Evolutionary conservation across 2,113 vertebrate species (phyloP), one percentile per base, ranked within the genome.

Genomic region (Tychaedon coryphoeus): DNA sequence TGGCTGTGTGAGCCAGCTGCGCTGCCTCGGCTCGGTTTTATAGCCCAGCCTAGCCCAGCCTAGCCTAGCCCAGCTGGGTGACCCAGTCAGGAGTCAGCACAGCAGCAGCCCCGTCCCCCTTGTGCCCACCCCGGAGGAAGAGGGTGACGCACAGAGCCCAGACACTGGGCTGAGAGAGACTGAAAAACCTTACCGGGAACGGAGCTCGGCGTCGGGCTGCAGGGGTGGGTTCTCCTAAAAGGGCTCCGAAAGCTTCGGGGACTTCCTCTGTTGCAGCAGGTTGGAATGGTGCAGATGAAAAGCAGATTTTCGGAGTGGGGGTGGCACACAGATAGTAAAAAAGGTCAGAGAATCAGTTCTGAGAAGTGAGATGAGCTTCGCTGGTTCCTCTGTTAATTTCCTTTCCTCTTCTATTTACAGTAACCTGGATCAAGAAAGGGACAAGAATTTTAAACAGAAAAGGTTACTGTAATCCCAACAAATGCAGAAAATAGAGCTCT

Each of bases 11-110:
- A 91, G 95, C 86, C 96, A 40, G 94, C 81, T 45, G 95, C 28
- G 18, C 92, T 79, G 67, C 93, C 45, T 45, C 28, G 74, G 65
- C 92, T 94, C 87, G 31, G 73, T 75, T 97, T 98, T 98, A 98
- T 98, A 98, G 96, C 73, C 77, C 43, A 77, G 95, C 94, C 40
- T 57, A 50, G 50, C 5, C 89, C 43, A 77, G 95, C 94, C 40
- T 57, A 50, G 50, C 5, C 89, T 28, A 96, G 93, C 91, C 84
- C 95, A 82, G 95, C 94, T 82, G 84, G 5, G 6, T 48, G 93
- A 95, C 96, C 98, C 97, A 98, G 96, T 98, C 97, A 97, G 96
- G 54, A 40, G 28, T 64, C 95, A 90, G 96, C 65, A 19, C 65
- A 76, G 93, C 76, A 15, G 80, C 60, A 38, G 82, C 93, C 74